A percentile compares a stretch with the other conserved stretches of the same genome.
Evolutionary conservation across 2,113 vertebrate species (phyloP).

Genomic region (Ammodytes marinus): DNA sequence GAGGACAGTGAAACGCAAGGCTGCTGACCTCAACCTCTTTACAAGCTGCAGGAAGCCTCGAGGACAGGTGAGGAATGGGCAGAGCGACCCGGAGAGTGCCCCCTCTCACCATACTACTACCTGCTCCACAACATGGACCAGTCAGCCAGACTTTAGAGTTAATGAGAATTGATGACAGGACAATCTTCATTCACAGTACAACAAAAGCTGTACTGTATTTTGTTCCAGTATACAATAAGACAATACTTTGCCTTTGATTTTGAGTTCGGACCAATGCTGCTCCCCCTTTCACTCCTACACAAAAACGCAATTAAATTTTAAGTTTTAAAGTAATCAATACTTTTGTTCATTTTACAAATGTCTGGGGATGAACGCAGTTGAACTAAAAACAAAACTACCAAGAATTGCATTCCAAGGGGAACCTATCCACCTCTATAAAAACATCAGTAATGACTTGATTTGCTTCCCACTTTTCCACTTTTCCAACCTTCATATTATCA

Average conservation of each 20-base stretch:
- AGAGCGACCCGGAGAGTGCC: constrained; percentile 10
- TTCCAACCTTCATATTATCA: not conserved
- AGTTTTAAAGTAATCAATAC: not conserved
- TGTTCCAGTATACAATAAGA: not conserved
- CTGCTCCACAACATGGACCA: not conserved
- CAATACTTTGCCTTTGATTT: not conserved
- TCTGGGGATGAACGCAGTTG: not conserved
- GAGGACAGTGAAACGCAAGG: constrained; percentile 54
- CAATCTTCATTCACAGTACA: not conserved
- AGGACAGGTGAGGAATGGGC: constrained; percentile 58
- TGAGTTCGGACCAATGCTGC: not conserved
- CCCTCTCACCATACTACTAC: constrained; percentile 21
- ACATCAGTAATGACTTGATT: not conserved
- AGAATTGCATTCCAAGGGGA: not conserved
- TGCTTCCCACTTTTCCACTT: not conserved
- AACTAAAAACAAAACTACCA: not conserved
- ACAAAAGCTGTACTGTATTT: not conserved
- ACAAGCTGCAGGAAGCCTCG: constrained; percentile 55
- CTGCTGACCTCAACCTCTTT: constrained; percentile 52
- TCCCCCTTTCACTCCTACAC: not conserved
- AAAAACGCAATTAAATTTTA: not conserved
- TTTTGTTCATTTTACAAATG: not conserved
- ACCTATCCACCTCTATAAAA: not conserved
- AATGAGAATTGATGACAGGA: not conserved
- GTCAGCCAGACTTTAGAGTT: not conserved